A percentile compares a stretch with the other conserved stretches of the same genome.
These are phyloP conservation scores for Burhinus bistriatus DNA, from an alignment of 2,113 vertebrate genomes.

Conservation along the genomic window DNA sequence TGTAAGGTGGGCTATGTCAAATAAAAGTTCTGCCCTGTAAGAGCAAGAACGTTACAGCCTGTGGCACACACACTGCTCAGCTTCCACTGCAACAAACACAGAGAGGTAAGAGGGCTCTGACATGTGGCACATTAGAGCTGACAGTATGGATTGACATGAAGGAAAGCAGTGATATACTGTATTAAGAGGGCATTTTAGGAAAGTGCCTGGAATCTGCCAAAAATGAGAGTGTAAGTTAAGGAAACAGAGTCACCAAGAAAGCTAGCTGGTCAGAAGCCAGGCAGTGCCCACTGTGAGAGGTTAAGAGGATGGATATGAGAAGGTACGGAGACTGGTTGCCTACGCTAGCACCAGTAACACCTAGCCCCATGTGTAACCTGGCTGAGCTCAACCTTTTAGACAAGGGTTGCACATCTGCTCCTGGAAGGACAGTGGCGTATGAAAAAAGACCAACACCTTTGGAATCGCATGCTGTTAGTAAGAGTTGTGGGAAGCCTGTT, in stretches of 20 bases:
- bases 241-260: neutral
- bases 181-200: neutral
- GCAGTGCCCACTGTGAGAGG: neutral
- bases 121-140: neutral
- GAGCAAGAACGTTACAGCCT: neutral
- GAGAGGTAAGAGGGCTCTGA: neutral
- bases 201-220: neutral
- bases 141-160: neutral
- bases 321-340: neutral
- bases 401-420: neutral
- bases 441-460: neutral
- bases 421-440: neutral
- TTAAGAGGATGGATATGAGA: neutral
- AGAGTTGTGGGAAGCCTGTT: neutral
- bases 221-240: neutral
- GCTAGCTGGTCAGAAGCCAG: neutral
- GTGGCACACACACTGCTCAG: neutral
- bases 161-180: neutral
- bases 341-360: neutral
- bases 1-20: neutral
- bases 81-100: neutral
- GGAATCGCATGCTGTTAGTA: fast-evolving
- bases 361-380: neutral
- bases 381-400: neutral
- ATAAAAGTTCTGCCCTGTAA: neutral